Conservation (phyloP, 37 sponge, comb jelly and placozoan species). For the Ephydatia muelleri region DNA sequence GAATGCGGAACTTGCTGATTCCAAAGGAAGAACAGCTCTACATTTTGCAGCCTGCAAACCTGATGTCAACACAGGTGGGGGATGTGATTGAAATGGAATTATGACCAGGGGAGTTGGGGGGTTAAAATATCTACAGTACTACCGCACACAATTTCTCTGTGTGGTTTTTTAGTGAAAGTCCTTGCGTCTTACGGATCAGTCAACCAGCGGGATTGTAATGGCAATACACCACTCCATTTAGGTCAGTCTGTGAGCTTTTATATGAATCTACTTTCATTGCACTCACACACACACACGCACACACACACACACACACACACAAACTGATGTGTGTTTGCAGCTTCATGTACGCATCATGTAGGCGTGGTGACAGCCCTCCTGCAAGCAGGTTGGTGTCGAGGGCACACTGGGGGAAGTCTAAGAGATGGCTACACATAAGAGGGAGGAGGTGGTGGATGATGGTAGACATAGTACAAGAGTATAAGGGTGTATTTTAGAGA, state of each 20-base stretch:
- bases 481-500: background rate
- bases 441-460: background rate
- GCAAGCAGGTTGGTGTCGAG: constrained; percentile 43
- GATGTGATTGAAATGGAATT: background rate
- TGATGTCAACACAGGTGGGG: constrained; percentile 48
- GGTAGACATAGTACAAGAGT: background rate
- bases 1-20: constrained; percentile 45
- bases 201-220: constrained; percentile 70
- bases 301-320: too few species aligned
- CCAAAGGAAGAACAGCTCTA: constrained; percentile 76
- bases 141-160: background rate
- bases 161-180: constrained; percentile 41
- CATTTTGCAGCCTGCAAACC: constrained; percentile 77
- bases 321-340: constrained; percentile 1
- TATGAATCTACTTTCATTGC: background rate
- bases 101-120: background rate
- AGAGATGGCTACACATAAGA: background rate
- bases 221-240: constrained; percentile 75
- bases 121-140: background rate
- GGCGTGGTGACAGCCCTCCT: constrained; percentile 59
- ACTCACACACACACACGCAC: background rate
- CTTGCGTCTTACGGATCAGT: constrained; percentile 60
- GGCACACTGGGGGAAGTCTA: background rate
- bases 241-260: constrained; percentile 19
- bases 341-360: constrained; percentile 62